A percentile compares a stretch with the other conserved stretches of the same genome.
Conservation (phyloP, 1,140 invertebrate genomes). For the Phenacoccus solenopsis region DNA sequence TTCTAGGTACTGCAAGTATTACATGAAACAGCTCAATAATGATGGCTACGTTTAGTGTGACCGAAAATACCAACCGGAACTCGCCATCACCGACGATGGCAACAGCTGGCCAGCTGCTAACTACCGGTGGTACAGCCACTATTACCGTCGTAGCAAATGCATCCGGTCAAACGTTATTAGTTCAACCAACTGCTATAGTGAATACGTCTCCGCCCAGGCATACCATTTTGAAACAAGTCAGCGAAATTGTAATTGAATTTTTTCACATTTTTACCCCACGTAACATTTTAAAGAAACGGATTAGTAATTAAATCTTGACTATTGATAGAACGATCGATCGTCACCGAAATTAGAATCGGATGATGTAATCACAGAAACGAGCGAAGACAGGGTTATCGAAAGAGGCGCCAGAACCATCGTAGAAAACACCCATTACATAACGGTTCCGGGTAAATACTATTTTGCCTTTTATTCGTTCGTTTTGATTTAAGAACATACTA, state of each 20-base stretch:
- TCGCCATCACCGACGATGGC: conserved; percentile 6
- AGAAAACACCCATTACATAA: conserved; percentile 40
- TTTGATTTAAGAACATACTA: conserved; percentile 17
- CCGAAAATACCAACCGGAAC: not conserved
- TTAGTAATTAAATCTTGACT: not conserved
- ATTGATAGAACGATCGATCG: not conserved
- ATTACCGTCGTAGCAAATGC: conserved; percentile 8
- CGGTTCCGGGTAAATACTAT: conserved; percentile 37
- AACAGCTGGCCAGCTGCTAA: conserved; percentile 10
- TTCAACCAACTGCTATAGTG: conserved; percentile 7
- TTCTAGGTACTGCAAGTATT: not conserved
- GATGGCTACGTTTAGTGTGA: conserved; percentile 11
- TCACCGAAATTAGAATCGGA: conserved; percentile 4
- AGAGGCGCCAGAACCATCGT: conserved; percentile 22
- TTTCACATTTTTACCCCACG: not conserved
- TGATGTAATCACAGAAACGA: not conserved
- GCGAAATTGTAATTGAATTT: not conserved
- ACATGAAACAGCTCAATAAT: not conserved
- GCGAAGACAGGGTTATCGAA: not conserved
- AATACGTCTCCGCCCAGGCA: conserved; percentile 4
- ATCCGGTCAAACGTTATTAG: conserved; percentile 6
- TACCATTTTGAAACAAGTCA: conserved; percentile 6
- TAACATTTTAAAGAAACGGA: not conserved
- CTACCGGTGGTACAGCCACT: not conserved
- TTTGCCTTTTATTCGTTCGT: conserved; percentile 11